These are phyloP conservation scores for Enteromius paludinosus DNA, from an alignment of 2,797 vertebrate species.

Conservation along the genomic window DNA sequence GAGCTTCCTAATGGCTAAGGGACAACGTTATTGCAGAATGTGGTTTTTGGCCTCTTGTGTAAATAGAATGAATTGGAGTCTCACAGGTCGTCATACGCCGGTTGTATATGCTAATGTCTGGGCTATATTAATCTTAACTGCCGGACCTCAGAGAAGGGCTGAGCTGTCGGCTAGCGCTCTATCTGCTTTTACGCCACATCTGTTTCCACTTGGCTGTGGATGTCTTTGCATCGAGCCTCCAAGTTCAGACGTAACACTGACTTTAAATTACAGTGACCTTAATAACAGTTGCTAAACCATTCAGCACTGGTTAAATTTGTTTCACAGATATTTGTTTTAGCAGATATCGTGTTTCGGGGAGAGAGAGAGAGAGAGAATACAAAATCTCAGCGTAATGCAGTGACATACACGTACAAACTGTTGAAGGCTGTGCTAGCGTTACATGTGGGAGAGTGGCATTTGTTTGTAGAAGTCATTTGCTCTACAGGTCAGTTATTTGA, in stretches of 20 bases:
- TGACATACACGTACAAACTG: conserved; percentile 30
- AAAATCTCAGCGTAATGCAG: conserved; percentile 21
- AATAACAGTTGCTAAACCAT: conserved; percentile 66
- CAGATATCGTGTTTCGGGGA: conserved; percentile 61
- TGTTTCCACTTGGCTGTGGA: conserved; percentile 93
- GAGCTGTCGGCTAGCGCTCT: conserved; percentile 91
- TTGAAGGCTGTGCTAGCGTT: conserved; percentile 51
- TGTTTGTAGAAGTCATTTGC: conserved; percentile 78
- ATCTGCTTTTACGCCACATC: conserved; percentile 92
- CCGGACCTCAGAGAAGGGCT: conserved; percentile 94
- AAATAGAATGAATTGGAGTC: conserved; percentile 51
- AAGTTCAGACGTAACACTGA: conserved; percentile 82
- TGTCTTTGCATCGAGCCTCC: conserved; percentile 90
- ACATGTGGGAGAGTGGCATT: conserved; percentile 72
- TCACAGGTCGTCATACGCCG: conserved; percentile 65
- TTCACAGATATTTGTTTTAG: conserved; percentile 66
- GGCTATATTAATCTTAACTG: conserved; percentile 88
- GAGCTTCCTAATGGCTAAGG: conserved; percentile 45
- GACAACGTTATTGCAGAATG: conserved; percentile 55
- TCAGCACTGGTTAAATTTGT: conserved; percentile 61
- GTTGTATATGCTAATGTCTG: conserved; percentile 77
- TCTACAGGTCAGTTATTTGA: conserved; percentile 81
- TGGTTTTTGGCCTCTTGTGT: conserved; percentile 49
- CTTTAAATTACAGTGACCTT: conserved; percentile 61
- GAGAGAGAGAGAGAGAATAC: conserved; percentile 13